Percentiles rank a stretch among this genome's conserved stretches.
Evolutionary conservation across 1,140 invertebrate genomes (phyloP).

Genomic region (Ips nitidus): DNA sequence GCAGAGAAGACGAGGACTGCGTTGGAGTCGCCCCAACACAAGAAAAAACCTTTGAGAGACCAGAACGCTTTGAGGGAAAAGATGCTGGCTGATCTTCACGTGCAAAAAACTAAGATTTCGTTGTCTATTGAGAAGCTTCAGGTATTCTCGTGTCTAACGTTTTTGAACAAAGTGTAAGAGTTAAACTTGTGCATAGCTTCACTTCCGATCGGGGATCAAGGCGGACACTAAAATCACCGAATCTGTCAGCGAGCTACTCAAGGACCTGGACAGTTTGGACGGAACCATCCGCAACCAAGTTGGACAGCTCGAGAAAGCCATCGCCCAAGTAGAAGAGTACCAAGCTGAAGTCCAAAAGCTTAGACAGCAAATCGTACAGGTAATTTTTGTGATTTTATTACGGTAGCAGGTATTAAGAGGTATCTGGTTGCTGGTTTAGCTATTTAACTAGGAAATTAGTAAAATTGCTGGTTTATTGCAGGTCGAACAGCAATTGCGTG

Average conservation of each 20-base stretch:
- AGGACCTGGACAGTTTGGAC: constrained; percentile 68
- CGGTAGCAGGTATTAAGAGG: background rate
- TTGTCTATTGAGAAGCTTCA: constrained; percentile 92
- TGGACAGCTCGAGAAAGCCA: constrained; percentile 71
- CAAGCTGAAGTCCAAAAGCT: constrained; percentile 85
- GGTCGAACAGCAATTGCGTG: constrained; percentile 81
- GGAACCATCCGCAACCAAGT: constrained; percentile 70
- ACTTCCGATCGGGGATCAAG: constrained; percentile 82
- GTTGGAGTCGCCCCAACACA: constrained; percentile 78
- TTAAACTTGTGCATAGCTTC: constrained; percentile 60
- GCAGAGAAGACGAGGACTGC: constrained; percentile 80
- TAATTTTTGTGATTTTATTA: background rate
- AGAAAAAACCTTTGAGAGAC: constrained; percentile 82
- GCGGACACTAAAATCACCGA: constrained; percentile 75
- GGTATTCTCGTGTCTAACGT: constrained; percentile 51
- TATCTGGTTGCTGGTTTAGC: background rate
- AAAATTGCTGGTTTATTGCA: constrained; percentile 12
- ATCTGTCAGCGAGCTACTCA: constrained; percentile 67
- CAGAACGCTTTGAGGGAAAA: constrained; percentile 83
- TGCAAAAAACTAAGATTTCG: constrained; percentile 87
- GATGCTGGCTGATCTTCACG: constrained; percentile 81
- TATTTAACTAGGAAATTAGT: too few species aligned
- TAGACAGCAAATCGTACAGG: constrained; percentile 76
- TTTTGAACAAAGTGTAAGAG: background rate
- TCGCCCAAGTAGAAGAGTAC: constrained; percentile 83